A percentile compares a stretch with the other conserved stretches of the same genome.
Conservation (phyloP, 2,888 invertebrate genomes). For the Molorchus minor region DNA sequence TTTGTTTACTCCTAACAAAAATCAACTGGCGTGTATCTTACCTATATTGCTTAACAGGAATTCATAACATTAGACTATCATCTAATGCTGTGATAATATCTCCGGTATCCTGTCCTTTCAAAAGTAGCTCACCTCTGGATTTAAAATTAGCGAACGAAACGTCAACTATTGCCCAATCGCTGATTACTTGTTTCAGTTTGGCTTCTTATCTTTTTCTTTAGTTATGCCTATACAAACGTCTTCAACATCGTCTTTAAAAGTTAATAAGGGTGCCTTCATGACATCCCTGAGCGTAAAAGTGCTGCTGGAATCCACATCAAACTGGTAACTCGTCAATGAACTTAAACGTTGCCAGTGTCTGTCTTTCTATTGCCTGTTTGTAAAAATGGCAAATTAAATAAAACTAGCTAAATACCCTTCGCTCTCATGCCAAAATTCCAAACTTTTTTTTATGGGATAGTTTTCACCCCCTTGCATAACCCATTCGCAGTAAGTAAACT, state of each 20-base stretch:
- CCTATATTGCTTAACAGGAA: conserved; percentile 87
- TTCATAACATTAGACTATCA: conserved; percentile 89
- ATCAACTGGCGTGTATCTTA: no score
- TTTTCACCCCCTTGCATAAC: no score
- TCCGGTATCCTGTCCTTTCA: conserved; percentile 78
- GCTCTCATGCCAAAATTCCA: background rate
- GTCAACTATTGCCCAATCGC: conserved; percentile 82
- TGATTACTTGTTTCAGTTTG: conserved; percentile 81
- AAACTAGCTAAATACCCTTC: no score
- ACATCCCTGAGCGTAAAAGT: conserved; percentile 82
- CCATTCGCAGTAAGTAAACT: no score
- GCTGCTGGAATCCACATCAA: conserved; percentile 82
- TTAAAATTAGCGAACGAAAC: conserved; percentile 80
- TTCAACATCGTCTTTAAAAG: conserved; percentile 89
- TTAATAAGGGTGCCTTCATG: conserved; percentile 84
- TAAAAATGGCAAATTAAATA: no score
- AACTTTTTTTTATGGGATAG: no score
- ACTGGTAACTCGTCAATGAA: conserved; percentile 69
- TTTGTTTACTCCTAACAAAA: no score
- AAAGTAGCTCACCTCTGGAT: conserved; percentile 80
- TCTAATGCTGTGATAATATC: conserved; percentile 83
- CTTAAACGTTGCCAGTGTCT: conserved; percentile 66
- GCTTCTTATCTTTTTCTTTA: conserved; percentile 90
- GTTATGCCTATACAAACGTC: conserved; percentile 90
- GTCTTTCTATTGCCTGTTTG: conserved; percentile 68